These are phyloP conservation scores for Pterostichus niger DNA, from an alignment of 2,888 invertebrate genomes.

Conservation along the genomic window DNA sequence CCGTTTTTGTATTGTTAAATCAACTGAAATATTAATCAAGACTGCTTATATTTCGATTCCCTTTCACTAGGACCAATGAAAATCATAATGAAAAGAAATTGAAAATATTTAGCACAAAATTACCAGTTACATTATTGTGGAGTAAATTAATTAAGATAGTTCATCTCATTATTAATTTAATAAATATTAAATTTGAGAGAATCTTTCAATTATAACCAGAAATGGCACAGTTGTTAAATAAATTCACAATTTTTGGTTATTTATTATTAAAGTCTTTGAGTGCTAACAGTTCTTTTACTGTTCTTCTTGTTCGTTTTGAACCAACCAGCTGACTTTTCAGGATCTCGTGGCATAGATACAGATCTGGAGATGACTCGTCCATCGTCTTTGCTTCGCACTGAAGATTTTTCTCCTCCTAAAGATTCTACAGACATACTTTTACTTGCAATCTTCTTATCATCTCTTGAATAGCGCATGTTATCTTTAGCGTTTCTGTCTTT, in stretches of 20 bases:
- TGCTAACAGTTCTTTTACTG: constrained; percentile 33
- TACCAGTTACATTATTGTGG: background rate
- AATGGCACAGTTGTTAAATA: constrained; percentile 53
- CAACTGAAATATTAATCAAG: constrained; percentile 19
- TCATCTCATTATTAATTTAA: constrained; percentile 49
- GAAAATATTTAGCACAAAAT: constrained; percentile 68
- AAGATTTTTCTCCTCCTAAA: constrained; percentile 77
- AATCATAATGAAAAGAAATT: constrained; percentile 74
- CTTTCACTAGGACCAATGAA: constrained; percentile 73
- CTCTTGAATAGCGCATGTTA: constrained; percentile 74
- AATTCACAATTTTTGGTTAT: constrained; percentile 24
- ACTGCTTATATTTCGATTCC: constrained; percentile 69
- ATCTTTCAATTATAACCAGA: constrained; percentile 35
- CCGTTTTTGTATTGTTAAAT: constrained; percentile 21
- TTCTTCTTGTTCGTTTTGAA: constrained; percentile 77
- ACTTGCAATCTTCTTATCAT: constrained; percentile 75
- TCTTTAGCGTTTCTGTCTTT: constrained; percentile 77
- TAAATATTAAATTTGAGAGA: constrained; percentile 58
- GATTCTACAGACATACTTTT: constrained; percentile 84
- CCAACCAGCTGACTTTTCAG: constrained; percentile 86
- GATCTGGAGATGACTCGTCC: constrained; percentile 81
- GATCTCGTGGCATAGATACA: constrained; percentile 86
- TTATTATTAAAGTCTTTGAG: constrained; percentile 51
- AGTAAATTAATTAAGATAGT: constrained; percentile 34
- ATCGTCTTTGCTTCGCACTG: constrained; percentile 72